Conservation (phyloP, 1,140 invertebrate genomes). For the Caenorhabditis briggsae region DNA sequence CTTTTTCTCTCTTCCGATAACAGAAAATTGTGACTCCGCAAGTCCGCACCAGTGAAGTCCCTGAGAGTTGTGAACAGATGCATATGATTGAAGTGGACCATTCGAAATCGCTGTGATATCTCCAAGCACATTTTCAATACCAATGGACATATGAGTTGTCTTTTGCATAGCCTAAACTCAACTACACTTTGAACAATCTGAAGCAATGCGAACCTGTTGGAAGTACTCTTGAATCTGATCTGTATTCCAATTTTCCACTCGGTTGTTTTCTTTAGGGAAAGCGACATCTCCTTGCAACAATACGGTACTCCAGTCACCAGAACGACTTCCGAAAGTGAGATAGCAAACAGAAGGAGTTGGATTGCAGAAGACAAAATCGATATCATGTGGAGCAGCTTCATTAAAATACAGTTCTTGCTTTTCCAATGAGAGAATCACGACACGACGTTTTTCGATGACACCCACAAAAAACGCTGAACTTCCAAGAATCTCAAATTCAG, state of each 20-base stretch:
- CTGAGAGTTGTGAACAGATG: neutral
- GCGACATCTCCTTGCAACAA: constrained; percentile 23
- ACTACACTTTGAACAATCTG: neutral
- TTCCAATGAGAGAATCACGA: constrained; percentile 40
- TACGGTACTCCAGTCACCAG: neutral
- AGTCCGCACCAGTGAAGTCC: constrained; percentile 19
- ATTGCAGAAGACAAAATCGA: constrained; percentile 24
- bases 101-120: neutral
- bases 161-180: neutral
- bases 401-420: constrained; percentile 43
- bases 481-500: constrained; percentile 43
- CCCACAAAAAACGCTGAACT: constrained; percentile 21
- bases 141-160: neutral
- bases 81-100: constrained; percentile 13
- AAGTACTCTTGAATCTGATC: constrained; percentile 32
- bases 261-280: constrained; percentile 22
- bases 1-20: constrained; percentile 12
- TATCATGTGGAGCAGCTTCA: constrained; percentile 9
- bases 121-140: neutral
- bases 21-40: neutral
- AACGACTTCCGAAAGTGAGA: neutral
- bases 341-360: neutral
- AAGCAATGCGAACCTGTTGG: neutral
- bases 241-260: neutral
- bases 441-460: neutral